Base-by-base conservation (phyloP, 2,797 vertebrate genomes). In the Selene dorsalis region DNA sequence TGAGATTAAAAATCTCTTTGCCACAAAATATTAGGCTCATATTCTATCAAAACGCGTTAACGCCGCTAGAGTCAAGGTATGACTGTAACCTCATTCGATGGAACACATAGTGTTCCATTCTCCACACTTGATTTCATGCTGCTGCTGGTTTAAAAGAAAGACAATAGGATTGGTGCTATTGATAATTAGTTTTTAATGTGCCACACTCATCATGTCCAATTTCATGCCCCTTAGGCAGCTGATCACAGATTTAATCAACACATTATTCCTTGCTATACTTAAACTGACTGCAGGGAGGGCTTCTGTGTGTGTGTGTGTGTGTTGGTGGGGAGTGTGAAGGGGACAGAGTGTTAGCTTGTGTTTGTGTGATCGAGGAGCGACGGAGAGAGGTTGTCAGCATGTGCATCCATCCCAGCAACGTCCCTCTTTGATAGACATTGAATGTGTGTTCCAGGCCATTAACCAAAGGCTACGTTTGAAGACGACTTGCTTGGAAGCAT, bases 181-280 rank as follows among this genome's bases (percentile, higher is more conserved):
- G 93, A 92, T 93, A 92, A 94, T 95, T 93, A 90, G 88, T 91
- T 93, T 94, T 94, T 95, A 94, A 95, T 94, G 93, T 91, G 87
- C 92, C 91, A 88, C 91, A 94, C 91, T 93, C 92, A 94, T 95
- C 92, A 92, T 94, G 92, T 94, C 92, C 93, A 93, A 94, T 95
- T 94, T 93, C 92, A 94, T 93, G 93, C 86, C 91, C 92, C 91
- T 92, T 90, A 88, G 88, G 91, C 88, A 88, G 89, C 88, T 92
- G 90, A 93, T 94, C 91, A 84, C 83, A 91, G 89, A 93, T 94
- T 94, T 90, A 92, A 92, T 94, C 91, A 88, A 93, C 84, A 88
- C 89, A 71, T 93, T 92, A 92, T 90, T 89, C 89, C 91, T 88
- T 79, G 92, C 87, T 93, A 89, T 87, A 88, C 89, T 90, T 92